phyloP scores from a whole-genome alignment of 2,113 vertebrate species.

The Cervus canadensis region DNA sequence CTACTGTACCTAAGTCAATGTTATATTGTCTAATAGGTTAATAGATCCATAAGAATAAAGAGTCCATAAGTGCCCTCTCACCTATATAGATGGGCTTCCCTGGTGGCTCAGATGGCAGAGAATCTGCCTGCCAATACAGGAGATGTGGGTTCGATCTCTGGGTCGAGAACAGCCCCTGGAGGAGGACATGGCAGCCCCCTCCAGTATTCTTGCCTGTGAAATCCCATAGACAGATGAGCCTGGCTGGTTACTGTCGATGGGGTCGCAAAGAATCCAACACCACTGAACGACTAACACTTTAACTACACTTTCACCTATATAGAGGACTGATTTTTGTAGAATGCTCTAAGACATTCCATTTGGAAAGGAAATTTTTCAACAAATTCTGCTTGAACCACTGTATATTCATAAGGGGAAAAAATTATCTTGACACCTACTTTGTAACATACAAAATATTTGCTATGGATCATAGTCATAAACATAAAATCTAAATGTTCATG shows the following conservation, averaged over 20 bases:
- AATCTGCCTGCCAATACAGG: not conserved
- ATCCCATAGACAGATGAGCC: not conserved
- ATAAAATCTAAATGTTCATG: not conserved
- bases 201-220: not conserved
- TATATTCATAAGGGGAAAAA: not conserved
- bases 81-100: not conserved
- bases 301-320: not conserved
- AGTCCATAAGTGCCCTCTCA: not conserved
- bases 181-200: not conserved
- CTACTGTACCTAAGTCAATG: not conserved
- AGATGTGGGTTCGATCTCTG: not conserved
- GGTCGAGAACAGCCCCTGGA: not conserved
- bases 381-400: not conserved
- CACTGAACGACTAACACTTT: not conserved
- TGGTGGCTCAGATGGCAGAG: not conserved
- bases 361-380: not conserved
- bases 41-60: not conserved
- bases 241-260: not conserved
- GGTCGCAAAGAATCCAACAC: not conserved
- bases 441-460: not conserved
- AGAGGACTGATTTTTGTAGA: not conserved
- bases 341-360: not conserved
- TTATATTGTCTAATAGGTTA: not conserved
- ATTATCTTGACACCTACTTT: not conserved
- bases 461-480: not conserved